Percentiles rank a stretch among this genome's conserved stretches.
These are phyloP conservation scores for Ciconia nigra DNA, from an alignment of 2,797 vertebrate genomes.

Conservation along the genomic window DNA sequence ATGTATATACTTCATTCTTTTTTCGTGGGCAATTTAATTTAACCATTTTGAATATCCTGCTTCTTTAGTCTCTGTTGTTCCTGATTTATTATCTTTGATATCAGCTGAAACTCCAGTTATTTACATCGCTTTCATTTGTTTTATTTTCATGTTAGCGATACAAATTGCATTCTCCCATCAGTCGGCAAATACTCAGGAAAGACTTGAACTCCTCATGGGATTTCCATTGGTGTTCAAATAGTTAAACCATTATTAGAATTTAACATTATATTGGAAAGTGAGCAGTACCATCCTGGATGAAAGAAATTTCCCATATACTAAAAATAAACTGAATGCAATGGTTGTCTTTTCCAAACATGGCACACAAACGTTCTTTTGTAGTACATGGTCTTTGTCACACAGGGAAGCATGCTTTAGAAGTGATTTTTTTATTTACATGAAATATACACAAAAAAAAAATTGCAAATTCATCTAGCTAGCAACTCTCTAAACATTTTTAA, in stretches of 20 bases:
- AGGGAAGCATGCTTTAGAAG: not conserved
- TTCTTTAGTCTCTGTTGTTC: not conserved
- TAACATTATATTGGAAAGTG: not conserved
- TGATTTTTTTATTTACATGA: slow-evolving; percentile 11
- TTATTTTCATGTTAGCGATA: not conserved
- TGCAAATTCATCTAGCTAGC: slow-evolving; percentile 20
- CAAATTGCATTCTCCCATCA: not conserved
- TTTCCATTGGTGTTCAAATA: slow-evolving; percentile 2
- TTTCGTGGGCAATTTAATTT: not conserved
- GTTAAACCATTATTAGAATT: slow-evolving; percentile 14
- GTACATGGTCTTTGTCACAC: not conserved
- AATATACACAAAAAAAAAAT: slow-evolving; percentile 27
- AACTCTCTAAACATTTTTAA: slow-evolving; percentile 61
- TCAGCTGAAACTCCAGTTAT: not conserved
- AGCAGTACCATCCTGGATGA: not conserved
- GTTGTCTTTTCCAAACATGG: not conserved
- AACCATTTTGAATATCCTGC: not conserved
- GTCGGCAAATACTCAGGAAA: not conserved
- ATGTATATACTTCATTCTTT: not conserved
- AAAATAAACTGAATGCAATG: not conserved
- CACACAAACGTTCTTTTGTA: not conserved
- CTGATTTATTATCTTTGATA: not conserved
- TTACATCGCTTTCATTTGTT: not conserved
- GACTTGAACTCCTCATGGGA: not conserved
- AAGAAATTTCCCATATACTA: not conserved